Base-by-base conservation (phyloP, 2,113 vertebrate genomes). In the Acrocephalus kingi region DNA sequence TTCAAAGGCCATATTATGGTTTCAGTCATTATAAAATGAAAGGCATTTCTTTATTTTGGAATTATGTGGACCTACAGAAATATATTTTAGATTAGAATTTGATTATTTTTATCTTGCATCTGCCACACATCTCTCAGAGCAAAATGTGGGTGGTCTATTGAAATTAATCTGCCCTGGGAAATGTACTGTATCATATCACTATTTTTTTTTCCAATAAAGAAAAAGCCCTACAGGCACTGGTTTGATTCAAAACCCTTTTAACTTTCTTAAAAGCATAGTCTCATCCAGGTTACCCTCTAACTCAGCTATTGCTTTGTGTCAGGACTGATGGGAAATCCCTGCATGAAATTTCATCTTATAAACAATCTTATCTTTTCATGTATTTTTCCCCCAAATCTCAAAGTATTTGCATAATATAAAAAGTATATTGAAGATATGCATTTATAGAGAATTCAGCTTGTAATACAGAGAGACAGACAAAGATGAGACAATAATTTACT, bases 351-450 rank as follows among this genome's bases (percentile, higher is more conserved):
- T 90, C 30, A 58, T 56, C 31, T 37, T 39, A 43, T 21, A 67
- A 85, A 67, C 13, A 67, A 11, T 37, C 9, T 11, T 41, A 30
- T 1, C 0, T 13, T 87, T 84, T 61, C 8, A 33, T n/a, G 5
- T 24, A 5, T 16, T 35, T 41, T 3, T 0, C 0, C 2, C 2
- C 4, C 2, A 43, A 59, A 41, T 54, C 56, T 87, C 7, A 39
- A 91, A 54, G 23, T 11, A 8, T 55, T 41, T 17, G 67, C 21
- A 73, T 6, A 86, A 9, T 5, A 74, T 7, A 71, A 88, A 51
- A 63, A n/a, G 0, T 21, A 23, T 68, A 37, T 19, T 61, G 28
- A 28, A 49, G 17, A 23, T n/a, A 31, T 3, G 8, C 7, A 6
- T 58, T 84, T 75, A 63, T 43, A 23, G 22, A 71, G 37, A 87